phyloP scores from a whole-genome alignment of 2,797 vertebrate species.

The Coracias cyanogaster region DNA sequence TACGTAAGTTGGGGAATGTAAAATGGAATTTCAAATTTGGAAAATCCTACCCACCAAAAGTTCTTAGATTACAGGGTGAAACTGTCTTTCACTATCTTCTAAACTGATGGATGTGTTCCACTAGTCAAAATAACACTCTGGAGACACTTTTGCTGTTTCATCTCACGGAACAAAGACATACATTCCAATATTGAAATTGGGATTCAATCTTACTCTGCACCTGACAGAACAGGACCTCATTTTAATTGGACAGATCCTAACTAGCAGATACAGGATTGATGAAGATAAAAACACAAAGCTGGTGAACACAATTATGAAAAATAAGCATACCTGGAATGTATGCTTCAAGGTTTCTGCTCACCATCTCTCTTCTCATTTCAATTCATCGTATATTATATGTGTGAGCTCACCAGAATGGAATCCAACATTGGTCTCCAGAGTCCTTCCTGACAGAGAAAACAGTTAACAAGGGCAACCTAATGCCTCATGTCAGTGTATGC shows the following conservation, averaged over 20 bases:
- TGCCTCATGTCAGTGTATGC: background rate
- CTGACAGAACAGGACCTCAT: background rate
- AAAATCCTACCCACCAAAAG: background rate
- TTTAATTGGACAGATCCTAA: background rate
- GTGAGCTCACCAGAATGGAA: background rate
- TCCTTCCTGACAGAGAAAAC: background rate
- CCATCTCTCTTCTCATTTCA: background rate
- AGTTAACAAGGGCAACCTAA: background rate
- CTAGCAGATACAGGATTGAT: background rate
- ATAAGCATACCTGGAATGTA: background rate
- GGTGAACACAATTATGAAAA: background rate
- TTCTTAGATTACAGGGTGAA: background rate
- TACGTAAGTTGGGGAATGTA: background rate
- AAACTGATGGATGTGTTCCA: background rate
- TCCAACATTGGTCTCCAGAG: background rate
- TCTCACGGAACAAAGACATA: fast-evolving
- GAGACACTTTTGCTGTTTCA: background rate
- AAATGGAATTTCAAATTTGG: background rate
- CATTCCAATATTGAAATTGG: background rate
- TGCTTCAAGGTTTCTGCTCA: background rate
- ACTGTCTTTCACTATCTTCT: background rate
- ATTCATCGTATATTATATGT: background rate
- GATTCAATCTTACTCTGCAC: background rate
- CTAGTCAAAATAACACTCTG: background rate
- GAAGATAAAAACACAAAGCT: background rate